Conservation (phyloP, 2,113 vertebrate genomes). For the Myanophis thanlyinensis region DNA sequence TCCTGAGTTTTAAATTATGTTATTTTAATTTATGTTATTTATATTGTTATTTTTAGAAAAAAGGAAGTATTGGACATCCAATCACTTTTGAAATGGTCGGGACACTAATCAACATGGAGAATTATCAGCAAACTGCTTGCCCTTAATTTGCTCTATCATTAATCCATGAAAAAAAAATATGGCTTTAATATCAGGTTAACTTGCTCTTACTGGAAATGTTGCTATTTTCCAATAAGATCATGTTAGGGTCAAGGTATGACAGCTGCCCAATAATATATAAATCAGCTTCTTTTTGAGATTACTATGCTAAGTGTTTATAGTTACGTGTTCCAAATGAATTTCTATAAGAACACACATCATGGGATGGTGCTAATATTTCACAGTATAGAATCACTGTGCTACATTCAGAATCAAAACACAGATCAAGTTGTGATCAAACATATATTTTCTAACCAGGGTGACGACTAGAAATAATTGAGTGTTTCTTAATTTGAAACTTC, state of each 20-base stretch:
- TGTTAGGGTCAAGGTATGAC: background rate
- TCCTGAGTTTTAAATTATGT: background rate
- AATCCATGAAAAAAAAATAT: background rate
- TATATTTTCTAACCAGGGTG: slow-evolving; percentile 38
- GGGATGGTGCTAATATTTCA: slow-evolving; percentile 24
- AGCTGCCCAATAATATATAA: background rate
- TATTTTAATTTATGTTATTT: background rate
- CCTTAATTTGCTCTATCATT: background rate
- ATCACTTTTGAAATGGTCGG: background rate
- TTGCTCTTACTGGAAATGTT: background rate
- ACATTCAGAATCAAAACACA: slow-evolving; percentile 48
- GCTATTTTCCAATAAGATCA: background rate
- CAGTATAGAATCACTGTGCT: slow-evolving; percentile 62
- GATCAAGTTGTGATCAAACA: slow-evolving; percentile 43
- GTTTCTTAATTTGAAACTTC: background rate
- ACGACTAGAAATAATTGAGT: slow-evolving; percentile 41
- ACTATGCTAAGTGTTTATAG: background rate
- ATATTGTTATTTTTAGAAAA: background rate
- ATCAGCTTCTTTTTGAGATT: background rate
- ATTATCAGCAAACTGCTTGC: background rate
- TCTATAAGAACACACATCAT: slow-evolving; percentile 35
- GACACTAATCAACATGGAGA: background rate
- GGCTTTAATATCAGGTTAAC: background rate
- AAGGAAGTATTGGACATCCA: background rate
- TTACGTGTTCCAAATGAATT: slow-evolving; percentile 25